These are phyloP conservation scores for Eustalomyia histrio DNA, from an alignment of 2,888 invertebrate species.

Conservation along the genomic window DNA sequence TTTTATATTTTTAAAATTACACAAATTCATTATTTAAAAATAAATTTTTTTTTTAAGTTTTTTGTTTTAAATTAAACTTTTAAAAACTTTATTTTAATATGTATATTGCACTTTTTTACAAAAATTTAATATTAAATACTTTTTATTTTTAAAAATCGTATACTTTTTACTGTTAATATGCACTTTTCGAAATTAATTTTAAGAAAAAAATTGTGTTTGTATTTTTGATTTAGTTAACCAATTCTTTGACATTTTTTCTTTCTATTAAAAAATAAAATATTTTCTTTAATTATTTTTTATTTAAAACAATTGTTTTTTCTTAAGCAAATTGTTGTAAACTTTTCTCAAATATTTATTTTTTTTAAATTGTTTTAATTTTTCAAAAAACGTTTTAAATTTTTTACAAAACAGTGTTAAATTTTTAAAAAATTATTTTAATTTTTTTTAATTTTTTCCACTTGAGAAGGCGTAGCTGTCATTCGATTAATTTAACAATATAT, in stretches of 20 bases:
- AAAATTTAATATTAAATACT: conserved; percentile 18
- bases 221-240: conserved; percentile 55
- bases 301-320: too few relatives aligned
- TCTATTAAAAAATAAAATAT: not conserved
- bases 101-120: conserved; percentile 44
- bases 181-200: conserved; percentile 41
- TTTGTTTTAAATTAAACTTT: conserved; percentile 6
- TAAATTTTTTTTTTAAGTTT: conserved; percentile 19
- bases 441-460: too few relatives aligned
- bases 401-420: too few relatives aligned
- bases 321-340: conserved; percentile 13
- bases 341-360: too few relatives aligned
- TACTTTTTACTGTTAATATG: conserved; percentile 66
- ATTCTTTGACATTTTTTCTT: conserved; percentile 23
- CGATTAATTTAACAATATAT: not conserved
- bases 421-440: too few relatives aligned
- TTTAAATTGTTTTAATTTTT: too few relatives aligned
- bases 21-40: conserved; percentile 13
- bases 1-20: conserved; percentile 2
- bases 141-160: conserved; percentile 58
- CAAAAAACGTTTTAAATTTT: too few relatives aligned
- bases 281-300: too few relatives aligned
- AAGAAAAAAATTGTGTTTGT: conserved; percentile 56
- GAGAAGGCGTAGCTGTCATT: not conserved
- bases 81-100: conserved; percentile 16